Conservation (phyloP, 2,888 invertebrate species). For the Tetanocera ferruginea region DNA sequence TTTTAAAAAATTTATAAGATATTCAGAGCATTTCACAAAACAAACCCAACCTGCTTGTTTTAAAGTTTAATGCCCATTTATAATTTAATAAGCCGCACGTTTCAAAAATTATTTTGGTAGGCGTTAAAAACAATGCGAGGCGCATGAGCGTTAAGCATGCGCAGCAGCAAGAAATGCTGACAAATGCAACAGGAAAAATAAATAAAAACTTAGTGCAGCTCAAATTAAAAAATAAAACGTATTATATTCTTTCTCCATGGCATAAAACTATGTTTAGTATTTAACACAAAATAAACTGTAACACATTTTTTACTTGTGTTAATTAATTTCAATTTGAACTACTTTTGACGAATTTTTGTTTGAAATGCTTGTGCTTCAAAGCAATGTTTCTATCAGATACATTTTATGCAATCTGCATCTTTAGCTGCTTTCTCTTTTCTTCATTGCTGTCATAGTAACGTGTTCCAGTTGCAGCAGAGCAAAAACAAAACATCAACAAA, state of each 20-base stretch:
- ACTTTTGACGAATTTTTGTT: too few relatives aligned
- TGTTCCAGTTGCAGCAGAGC: conserved; percentile 17
- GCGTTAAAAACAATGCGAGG: conserved; percentile 36
- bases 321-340: too few relatives aligned
- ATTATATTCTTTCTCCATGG: neutral
- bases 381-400: too few relatives aligned
- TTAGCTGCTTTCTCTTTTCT: neutral
- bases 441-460: conserved; percentile 29
- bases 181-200: neutral
- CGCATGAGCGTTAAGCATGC: conserved; percentile 43
- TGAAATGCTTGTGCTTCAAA: too few relatives aligned
- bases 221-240: neutral
- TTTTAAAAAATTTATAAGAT: too few relatives aligned
- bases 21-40: too few relatives aligned
- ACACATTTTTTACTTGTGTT: too few relatives aligned
- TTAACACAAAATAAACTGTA: too few relatives aligned
- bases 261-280: too few relatives aligned
- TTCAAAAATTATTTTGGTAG: conserved; percentile 32
- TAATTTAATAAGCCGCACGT: neutral
- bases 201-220: neutral
- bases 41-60: neutral
- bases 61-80: neutral
- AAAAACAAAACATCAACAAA: neutral
- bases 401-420: neutral
- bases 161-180: conserved; percentile 27